Evolutionary conservation across 2,888 invertebrate species (phyloP).

Genomic region (Homarus gammarus): DNA sequence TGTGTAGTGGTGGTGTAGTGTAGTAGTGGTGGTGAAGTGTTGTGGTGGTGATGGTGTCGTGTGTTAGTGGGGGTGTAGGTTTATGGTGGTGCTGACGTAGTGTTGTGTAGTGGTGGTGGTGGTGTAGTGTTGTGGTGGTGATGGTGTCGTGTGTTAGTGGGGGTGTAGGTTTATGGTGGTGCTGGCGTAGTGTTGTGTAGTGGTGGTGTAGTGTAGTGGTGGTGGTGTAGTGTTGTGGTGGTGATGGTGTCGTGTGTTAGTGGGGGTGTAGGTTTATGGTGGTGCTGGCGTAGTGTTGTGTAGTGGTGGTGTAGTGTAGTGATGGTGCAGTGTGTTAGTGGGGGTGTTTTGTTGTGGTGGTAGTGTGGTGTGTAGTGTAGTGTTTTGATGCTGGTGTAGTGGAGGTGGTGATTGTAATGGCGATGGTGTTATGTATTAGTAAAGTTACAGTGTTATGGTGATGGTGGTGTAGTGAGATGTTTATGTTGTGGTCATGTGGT

Average conservation of each 20-base stretch:
- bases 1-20: conserved; percentile 2
- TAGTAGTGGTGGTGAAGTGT: background rate
- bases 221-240: background rate
- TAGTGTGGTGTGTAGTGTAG: background rate
- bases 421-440: background rate
- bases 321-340: background rate
- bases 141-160: too few species aligned
- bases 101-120: background rate
- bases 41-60: background rate
- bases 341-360: background rate
- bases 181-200: background rate
- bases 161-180: too few species aligned
- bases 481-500: too few species aligned
- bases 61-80: background rate
- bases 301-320: conserved; percentile 8
- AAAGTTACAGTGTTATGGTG: background rate
- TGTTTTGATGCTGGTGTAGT: background rate
- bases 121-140: too few species aligned
- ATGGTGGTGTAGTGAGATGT: conserved; percentile 2
- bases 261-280: background rate
- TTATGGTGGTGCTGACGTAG: background rate
- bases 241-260: too few species aligned
- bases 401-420: background rate
- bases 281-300: background rate
- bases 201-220: background rate